Evolutionary conservation across 2,113 vertebrate species (phyloP).

Genomic region (Hippoglossus stenolepis): DNA sequence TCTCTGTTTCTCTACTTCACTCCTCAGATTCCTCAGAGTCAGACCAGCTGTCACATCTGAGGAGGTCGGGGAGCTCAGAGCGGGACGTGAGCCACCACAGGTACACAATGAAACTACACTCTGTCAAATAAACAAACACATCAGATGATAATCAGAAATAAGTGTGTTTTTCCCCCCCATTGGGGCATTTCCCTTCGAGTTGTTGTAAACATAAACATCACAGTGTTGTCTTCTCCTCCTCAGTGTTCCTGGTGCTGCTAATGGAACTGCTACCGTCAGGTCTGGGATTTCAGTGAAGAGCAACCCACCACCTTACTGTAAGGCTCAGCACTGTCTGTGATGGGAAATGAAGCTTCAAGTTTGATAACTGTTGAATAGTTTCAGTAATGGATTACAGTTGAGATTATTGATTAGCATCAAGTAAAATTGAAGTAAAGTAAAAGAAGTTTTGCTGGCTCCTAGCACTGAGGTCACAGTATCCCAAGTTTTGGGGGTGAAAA

Average conservation of each 20-base stretch:
- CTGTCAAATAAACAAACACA: too few relatives aligned
- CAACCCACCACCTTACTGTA: conserved; percentile 67
- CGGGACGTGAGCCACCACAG: conserved; percentile 52
- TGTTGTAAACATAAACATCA: neutral
- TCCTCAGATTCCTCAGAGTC: conserved; percentile 79
- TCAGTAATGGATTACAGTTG: too few relatives aligned
- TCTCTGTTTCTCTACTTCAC: neutral
- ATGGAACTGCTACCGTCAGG: conserved; percentile 48
- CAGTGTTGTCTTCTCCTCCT: neutral
- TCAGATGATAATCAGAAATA: too few relatives aligned
- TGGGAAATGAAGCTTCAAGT: too few relatives aligned
- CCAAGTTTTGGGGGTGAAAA: too few relatives aligned
- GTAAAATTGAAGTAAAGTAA: too few relatives aligned
- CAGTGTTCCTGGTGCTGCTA: conserved; percentile 63
- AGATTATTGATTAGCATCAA: too few relatives aligned
- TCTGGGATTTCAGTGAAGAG: conserved; percentile 68
- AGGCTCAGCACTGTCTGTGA: conserved; percentile 31
- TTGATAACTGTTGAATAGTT: too few relatives aligned
- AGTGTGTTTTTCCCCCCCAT: too few relatives aligned
- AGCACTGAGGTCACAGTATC: too few relatives aligned
- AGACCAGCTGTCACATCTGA: conserved; percentile 71
- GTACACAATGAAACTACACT: conserved; percentile 47
- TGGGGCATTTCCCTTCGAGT: neutral
- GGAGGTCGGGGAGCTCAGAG: conserved; percentile 80
- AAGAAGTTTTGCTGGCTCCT: too few relatives aligned